Percentiles rank a stretch among this genome's conserved stretches.
Conservation (phyloP, 2,888 invertebrate species). For the Sesia apiformis region DNA sequence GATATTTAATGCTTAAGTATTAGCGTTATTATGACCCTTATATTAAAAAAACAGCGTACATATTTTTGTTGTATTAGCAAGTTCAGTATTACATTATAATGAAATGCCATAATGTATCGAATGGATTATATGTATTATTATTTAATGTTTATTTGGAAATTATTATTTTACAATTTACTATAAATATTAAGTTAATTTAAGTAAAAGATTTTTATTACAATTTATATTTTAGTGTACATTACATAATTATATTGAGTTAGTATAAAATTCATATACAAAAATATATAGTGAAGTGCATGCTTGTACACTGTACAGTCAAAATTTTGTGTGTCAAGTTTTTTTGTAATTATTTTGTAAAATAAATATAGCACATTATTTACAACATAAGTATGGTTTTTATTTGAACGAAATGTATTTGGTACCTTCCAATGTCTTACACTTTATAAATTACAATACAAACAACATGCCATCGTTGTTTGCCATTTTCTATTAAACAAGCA, state of each 20-base stretch:
- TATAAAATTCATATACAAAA: constrained; percentile 42
- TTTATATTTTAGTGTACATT: constrained; percentile 55
- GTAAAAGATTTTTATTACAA: constrained; percentile 41
- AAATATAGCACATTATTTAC: constrained; percentile 75
- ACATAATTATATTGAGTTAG: constrained; percentile 44
- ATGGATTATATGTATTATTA: constrained; percentile 50
- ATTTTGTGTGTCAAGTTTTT: constrained; percentile 66
- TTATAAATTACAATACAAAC: too few relatives aligned
- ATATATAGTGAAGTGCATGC: constrained; percentile 31
- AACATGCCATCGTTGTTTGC: too few relatives aligned
- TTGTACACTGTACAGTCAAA: constrained; percentile 71
- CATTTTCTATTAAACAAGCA: too few relatives aligned
- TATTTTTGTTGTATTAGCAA: constrained; percentile 69
- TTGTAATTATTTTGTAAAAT: constrained; percentile 74
- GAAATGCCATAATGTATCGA: constrained; percentile 68
- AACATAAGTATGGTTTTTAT: constrained; percentile 33
- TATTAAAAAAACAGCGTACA: constrained; percentile 28
- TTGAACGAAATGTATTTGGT: constrained; percentile 3
- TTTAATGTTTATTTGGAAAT: constrained; percentile 1
- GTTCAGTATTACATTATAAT: constrained; percentile 67
- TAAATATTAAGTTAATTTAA: constrained; percentile 36
- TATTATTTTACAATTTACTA: constrained; percentile 37
- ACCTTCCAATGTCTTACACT: too few relatives aligned
- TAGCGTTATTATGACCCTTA: neutral
- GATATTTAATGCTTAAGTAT: constrained; percentile 16